Percentiles rank a stretch among this genome's conserved stretches.
Conservation (phyloP, 2,888 invertebrate genomes). For the Cephus sareptanus region DNA sequence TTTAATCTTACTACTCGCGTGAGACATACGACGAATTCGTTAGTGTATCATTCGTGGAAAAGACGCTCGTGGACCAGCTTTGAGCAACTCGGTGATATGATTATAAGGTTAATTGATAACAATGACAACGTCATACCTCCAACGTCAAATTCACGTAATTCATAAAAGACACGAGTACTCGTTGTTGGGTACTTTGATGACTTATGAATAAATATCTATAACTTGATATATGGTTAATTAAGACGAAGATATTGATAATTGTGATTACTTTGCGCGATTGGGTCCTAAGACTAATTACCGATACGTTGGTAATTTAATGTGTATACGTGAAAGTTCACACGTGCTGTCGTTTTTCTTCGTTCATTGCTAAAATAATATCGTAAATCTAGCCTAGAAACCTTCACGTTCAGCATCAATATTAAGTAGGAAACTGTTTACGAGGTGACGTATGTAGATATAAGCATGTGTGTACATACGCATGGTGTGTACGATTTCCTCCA, state of each 20-base stretch:
- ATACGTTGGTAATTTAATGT: background rate
- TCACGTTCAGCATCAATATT: background rate
- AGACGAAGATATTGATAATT: background rate
- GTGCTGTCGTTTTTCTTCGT: no score
- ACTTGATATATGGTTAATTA: background rate
- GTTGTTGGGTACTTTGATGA: background rate
- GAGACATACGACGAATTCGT: background rate
- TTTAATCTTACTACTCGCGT: conserved; percentile 24
- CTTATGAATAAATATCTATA: background rate
- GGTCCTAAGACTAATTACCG: background rate
- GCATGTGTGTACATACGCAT: background rate
- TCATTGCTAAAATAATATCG: background rate
- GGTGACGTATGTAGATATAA: background rate
- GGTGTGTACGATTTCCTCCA: background rate
- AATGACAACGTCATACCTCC: background rate
- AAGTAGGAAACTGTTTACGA: background rate
- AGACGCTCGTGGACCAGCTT: background rate
- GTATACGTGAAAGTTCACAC: no score
- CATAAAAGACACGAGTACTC: background rate
- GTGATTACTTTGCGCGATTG: no score
- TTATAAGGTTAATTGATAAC: background rate
- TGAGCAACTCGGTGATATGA: background rate
- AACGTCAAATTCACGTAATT: background rate
- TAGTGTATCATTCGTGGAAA: background rate
- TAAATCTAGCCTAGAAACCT: background rate